phyloP scores from a whole-genome alignment of 2,797 vertebrate species.

The Hydrophis major region DNA sequence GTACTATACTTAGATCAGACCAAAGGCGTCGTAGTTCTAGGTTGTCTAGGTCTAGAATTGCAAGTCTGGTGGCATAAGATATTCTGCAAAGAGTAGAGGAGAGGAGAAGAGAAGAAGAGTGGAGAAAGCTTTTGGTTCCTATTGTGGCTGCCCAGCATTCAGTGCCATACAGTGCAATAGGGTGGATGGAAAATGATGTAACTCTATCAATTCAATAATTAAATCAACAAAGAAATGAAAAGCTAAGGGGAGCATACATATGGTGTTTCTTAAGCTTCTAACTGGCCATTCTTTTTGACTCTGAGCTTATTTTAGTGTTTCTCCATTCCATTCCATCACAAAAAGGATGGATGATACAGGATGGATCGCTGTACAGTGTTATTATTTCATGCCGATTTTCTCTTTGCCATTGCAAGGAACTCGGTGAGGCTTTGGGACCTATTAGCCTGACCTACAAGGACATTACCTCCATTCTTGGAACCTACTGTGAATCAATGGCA shows the following conservation, averaged over 20 bases:
- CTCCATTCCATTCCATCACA: background rate
- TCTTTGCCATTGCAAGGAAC: slow-evolving; percentile 4
- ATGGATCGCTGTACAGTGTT: background rate
- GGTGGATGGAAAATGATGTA: too few relatives aligned
- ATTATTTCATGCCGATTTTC: background rate
- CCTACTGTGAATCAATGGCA: slow-evolving; percentile 6
- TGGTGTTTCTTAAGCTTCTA: background rate
- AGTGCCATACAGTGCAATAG: too few relatives aligned
- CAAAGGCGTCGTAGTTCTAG: too few relatives aligned
- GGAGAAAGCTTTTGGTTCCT: too few relatives aligned
- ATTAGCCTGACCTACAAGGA: background rate
- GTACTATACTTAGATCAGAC: too few relatives aligned
- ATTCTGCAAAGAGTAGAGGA: too few relatives aligned
- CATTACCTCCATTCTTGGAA: background rate
- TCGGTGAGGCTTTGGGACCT: background rate
- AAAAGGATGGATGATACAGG: background rate
- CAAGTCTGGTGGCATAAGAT: too few relatives aligned
- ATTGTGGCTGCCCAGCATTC: too few relatives aligned
- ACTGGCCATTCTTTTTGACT: background rate
- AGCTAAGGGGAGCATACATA: background rate
- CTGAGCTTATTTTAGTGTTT: background rate
- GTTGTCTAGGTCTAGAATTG: too few relatives aligned
- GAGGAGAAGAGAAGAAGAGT: too few relatives aligned
- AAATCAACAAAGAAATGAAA: background rate
- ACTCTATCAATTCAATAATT: background rate